Conservation (phyloP, 2,888 invertebrate species). For the Drymonia ruficornis region DNA sequence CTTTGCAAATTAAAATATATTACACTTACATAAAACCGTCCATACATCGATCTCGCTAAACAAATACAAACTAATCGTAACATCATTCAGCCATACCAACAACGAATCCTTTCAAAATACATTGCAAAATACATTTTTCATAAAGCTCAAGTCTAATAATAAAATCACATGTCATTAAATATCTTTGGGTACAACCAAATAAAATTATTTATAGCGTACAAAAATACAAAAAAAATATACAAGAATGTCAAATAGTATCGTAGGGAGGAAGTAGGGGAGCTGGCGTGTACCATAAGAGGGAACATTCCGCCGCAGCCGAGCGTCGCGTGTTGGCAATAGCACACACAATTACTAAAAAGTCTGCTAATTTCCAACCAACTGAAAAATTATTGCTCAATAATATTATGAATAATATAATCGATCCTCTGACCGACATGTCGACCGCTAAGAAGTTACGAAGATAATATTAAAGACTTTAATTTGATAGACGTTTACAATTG, state of each 20-base stretch:
- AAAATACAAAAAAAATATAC: conserved; percentile 81
- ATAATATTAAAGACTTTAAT: too few relatives aligned
- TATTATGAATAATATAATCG: too few relatives aligned
- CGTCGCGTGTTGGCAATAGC: neutral
- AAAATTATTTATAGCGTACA: conserved; percentile 78
- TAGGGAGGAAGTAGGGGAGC: conserved; percentile 41
- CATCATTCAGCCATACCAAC: conserved; percentile 54
- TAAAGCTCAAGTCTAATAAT: conserved; percentile 78
- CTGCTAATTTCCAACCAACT: too few relatives aligned
- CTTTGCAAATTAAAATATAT: conserved; percentile 32
- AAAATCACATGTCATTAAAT: conserved; percentile 82
- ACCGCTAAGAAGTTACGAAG: too few relatives aligned
- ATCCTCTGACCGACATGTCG: too few relatives aligned
- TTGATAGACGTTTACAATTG: too few relatives aligned
- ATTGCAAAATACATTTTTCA: conserved; percentile 74
- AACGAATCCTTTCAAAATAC: conserved; percentile 56
- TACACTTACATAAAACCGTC: conserved; percentile 33
- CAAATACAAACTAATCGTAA: conserved; percentile 45
- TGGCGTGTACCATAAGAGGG: conserved; percentile 36
- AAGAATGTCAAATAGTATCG: conserved; percentile 65
- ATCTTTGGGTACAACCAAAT: conserved; percentile 83
- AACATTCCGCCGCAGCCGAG: neutral
- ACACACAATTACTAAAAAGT: too few relatives aligned
- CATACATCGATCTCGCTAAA: conserved; percentile 29
- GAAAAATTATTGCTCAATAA: too few relatives aligned